Evolutionary conservation across 2,888 invertebrate genomes (phyloP).

Genomic region (Erannis defoliaria): DNA sequence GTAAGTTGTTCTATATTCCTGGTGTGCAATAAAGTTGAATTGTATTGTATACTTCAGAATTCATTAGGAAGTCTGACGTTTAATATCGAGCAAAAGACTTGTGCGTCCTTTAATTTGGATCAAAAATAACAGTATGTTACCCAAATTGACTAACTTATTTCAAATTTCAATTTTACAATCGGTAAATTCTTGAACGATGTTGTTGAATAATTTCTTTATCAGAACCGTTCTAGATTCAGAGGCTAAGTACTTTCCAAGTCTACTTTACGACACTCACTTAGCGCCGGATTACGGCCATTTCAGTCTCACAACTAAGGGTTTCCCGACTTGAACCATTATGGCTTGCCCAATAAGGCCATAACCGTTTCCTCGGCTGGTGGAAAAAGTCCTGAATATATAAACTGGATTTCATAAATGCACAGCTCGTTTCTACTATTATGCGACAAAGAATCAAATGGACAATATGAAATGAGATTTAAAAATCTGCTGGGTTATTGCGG

Average conservation of each 20-base stretch:
- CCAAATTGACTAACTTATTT: too few species aligned
- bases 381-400: conserved; percentile 34
- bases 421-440: conserved; percentile 1
- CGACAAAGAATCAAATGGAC: neutral
- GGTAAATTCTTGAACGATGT: too few species aligned
- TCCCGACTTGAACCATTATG: conserved; percentile 30
- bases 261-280: conserved; percentile 36
- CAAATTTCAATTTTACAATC: too few species aligned
- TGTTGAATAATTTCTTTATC: too few species aligned
- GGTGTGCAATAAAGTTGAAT: too few species aligned
- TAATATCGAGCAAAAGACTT: too few species aligned
- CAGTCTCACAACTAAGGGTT: conserved; percentile 31
- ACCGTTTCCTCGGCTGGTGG: conserved; percentile 25
- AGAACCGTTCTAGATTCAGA: conserved; percentile 13
- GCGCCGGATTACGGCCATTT: conserved; percentile 30
- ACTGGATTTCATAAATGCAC: conserved; percentile 25
- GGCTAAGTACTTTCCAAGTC: conserved; percentile 22
- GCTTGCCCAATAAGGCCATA: conserved; percentile 36
- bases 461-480: neutral
- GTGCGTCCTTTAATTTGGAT: too few species aligned
- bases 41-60: too few species aligned
- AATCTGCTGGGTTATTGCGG: neutral
- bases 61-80: too few species aligned
- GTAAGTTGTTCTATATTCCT: too few species aligned
- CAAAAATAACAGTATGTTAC: too few species aligned